Evolutionary conservation across 2,797 vertebrate species (phyloP).

Genomic region (Tragelaphus oryx): DNA sequence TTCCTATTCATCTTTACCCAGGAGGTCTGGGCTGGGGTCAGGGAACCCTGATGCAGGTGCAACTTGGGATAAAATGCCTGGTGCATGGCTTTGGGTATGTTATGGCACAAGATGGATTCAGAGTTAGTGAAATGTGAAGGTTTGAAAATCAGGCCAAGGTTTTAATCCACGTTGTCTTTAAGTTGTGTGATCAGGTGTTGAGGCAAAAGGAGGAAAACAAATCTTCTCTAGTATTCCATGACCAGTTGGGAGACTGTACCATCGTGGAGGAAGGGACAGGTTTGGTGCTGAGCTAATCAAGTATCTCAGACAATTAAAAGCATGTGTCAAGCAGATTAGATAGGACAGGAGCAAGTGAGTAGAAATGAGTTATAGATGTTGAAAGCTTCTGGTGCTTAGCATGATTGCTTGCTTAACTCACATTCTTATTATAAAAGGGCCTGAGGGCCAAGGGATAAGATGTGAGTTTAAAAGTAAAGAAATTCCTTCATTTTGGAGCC

Average conservation of each 20-base stretch:
- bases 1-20: background rate
- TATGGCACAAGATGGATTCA: background rate
- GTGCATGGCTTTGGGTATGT: background rate
- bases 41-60: background rate
- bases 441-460: background rate
- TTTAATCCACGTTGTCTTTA: background rate
- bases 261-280: background rate
- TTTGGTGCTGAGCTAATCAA: background rate
- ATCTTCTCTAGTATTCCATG: background rate
- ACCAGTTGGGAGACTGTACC: too few relatives aligned
- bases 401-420: background rate
- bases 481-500: background rate
- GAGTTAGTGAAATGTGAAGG: background rate
- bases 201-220: background rate
- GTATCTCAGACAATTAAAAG: background rate
- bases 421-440: background rate
- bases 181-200: background rate
- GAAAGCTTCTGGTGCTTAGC: background rate
- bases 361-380: background rate
- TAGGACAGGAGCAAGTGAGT: background rate
- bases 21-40: background rate
- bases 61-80: background rate
- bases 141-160: background rate
- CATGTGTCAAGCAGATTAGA: background rate
- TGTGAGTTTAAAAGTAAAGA: background rate